Evolutionary conservation across 2,113 vertebrate species (phyloP), one percentile per base, ranked within the genome.

Genomic region (Halichoeres trimaculatus): DNA sequence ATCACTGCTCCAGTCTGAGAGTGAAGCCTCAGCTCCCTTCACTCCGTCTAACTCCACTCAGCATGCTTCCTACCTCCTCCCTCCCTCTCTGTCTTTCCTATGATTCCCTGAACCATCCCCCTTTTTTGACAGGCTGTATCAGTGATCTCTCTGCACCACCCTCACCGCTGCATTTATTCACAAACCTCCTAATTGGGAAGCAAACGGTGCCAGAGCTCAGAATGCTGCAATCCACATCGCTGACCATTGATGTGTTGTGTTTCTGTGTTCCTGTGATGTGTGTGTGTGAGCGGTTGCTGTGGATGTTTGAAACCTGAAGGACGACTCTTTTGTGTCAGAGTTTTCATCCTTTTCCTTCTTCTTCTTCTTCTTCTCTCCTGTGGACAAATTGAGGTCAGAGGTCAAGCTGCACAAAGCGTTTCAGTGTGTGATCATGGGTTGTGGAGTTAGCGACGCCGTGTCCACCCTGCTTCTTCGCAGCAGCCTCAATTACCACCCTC

Each of bases 41-140:
- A 66, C 69, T 45, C 81, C 72, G 52, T 81, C n/a, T 61, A 62
- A 71, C 81, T 85, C 80, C 67, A 56, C 83, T 78, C 70, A 82
- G 65, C 62, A 53, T 73, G 67, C 45, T 71, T 79, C 81, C 0
- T 24, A 58, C 43, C 58, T 30, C 74, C 68, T 61, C 73, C 61
- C 74, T 63, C 55, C 51, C 78, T 67, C 74, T 64, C 35, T 57
- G 47, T n/a, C 64, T 38, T 40, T 66, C 52, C 22, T 52, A 56
- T 43, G 54, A 43, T n/a, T n/a, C n/a, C 72, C 55, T 66, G 41
- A 78, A 56, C 76, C 83, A 50, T 50, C 76, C 78, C 70, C 65
- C 40, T 52, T 68, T 69, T 30, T 40, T 22, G 20, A 23, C 57
- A 50, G 56, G 51, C 26, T 22, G 22, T 65, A 68, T 73, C 12